phyloP scores from a whole-genome alignment of 2,888 invertebrate genomes.

The Rhimphoctona megacephalus region DNA sequence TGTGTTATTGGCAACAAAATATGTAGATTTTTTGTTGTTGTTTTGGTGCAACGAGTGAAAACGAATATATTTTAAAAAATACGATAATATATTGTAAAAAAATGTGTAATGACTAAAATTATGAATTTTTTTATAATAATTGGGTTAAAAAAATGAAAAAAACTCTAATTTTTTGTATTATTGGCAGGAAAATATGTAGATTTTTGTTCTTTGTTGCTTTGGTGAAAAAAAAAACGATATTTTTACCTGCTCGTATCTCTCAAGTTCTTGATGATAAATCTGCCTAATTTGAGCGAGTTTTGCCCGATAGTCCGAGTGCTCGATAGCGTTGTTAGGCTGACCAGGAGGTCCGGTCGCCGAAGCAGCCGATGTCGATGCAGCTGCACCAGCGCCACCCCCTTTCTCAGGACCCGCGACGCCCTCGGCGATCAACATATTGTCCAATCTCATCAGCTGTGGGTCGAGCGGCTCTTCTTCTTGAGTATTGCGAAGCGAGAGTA shows the following conservation, averaged over 20 bases:
- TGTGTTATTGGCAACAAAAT: too few species aligned
- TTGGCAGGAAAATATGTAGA: background rate
- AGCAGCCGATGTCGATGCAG: slow-evolving; percentile 95
- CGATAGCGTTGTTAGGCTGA: slow-evolving; percentile 97
- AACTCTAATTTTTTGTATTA: background rate
- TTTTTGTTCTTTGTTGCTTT: background rate
- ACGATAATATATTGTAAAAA: too few species aligned
- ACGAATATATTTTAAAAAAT: too few species aligned
- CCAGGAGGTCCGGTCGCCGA: slow-evolving; percentile 90
- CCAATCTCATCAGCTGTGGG: slow-evolving; percentile 98
- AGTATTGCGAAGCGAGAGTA: slow-evolving; percentile 97
- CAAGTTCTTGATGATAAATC: slow-evolving; percentile 99
- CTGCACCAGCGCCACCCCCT: slow-evolving; percentile 95
- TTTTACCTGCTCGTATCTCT: slow-evolving; percentile 97
- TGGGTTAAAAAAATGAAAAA: too few species aligned
- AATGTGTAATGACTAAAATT: background rate
- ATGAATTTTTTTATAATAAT: too few species aligned
- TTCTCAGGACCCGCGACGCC: slow-evolving; percentile 99
- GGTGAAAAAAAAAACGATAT: background rate
- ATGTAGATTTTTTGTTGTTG: too few species aligned
- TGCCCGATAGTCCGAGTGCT: slow-evolving; percentile 99
- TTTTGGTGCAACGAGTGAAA: too few species aligned
- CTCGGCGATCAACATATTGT: slow-evolving; percentile 99
- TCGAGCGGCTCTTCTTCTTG: slow-evolving; percentile 99
- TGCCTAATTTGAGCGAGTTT: slow-evolving; percentile 99